These are phyloP conservation scores for Probosciger aterrimus DNA, from an alignment of 2,113 vertebrate genomes.

Conservation along the genomic window DNA sequence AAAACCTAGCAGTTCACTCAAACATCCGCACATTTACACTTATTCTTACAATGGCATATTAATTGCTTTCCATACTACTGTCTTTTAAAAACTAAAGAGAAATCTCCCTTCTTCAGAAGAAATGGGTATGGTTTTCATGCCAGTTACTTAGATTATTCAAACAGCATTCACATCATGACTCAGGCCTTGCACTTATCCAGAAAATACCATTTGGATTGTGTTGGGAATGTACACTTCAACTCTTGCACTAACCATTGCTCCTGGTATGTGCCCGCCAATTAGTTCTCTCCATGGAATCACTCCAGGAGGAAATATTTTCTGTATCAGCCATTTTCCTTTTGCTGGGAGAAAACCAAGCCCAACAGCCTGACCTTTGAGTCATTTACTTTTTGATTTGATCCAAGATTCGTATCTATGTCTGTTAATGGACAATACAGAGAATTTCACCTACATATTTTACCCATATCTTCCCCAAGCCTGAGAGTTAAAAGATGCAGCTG, in stretches of 20 bases:
- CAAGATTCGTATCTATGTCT: not conserved
- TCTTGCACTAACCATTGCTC: not conserved
- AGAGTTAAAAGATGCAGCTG: not conserved
- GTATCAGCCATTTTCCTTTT: not conserved
- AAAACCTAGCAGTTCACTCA: not conserved
- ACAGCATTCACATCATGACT: not conserved
- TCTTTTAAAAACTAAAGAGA: not conserved
- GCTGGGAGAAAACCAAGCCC: conserved; percentile 1
- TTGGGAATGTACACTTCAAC: not conserved
- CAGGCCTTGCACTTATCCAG: not conserved
- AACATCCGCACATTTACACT: not conserved
- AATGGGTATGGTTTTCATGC: not conserved
- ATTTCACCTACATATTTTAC: not conserved
- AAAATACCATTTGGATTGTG: not conserved
- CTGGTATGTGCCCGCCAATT: not conserved
- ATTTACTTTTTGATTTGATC: not conserved
- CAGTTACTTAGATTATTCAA: not conserved
- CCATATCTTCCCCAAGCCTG: not conserved
- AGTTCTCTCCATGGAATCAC: not conserved
- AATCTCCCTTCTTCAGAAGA: not conserved
- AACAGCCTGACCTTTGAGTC: not conserved
- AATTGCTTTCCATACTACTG: not conserved
- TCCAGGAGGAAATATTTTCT: conserved; percentile 44
- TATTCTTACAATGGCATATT: not conserved
- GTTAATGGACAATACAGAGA: not conserved